phyloP scores from a whole-genome alignment of 2,797 vertebrate genomes.

The Sebastes oblongus region DNA sequence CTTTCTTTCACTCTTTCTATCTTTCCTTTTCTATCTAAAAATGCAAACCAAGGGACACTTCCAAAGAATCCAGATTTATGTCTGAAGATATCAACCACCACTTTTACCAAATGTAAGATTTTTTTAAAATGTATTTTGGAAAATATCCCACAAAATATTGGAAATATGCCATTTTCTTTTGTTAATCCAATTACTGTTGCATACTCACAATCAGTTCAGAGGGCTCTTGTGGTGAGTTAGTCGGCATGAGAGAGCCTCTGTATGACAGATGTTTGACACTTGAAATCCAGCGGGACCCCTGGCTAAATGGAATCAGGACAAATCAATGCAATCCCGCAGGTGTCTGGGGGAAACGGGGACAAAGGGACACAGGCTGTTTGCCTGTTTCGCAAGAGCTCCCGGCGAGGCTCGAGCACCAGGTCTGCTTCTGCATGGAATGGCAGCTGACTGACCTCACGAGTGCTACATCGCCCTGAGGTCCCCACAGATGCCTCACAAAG shows the following conservation, averaged over 20 bases:
- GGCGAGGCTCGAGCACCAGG: constrained; percentile 63
- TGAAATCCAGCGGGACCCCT: constrained; percentile 73
- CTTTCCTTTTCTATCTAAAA: constrained; percentile 31
- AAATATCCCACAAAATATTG: background rate
- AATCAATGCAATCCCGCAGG: constrained; percentile 83
- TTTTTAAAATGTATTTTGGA: background rate
- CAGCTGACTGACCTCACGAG: constrained; percentile 77
- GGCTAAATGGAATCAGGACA: constrained; percentile 77
- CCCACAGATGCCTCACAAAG: constrained; percentile 74
- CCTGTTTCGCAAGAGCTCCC: constrained; percentile 51
- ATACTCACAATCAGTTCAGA: constrained; percentile 27
- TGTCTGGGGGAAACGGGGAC: constrained; percentile 73
- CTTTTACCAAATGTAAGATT: background rate
- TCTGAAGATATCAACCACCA: constrained; percentile 4
- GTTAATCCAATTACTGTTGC: constrained; percentile 4
- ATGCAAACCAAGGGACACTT: constrained; percentile 38
- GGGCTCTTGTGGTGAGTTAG: constrained; percentile 36
- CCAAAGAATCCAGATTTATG: constrained; percentile 21
- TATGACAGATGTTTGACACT: constrained; percentile 82
- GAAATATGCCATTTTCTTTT: constrained; percentile 3
- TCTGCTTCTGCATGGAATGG: constrained; percentile 65
- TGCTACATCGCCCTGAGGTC: constrained; percentile 76
- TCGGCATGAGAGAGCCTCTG: constrained; percentile 27
- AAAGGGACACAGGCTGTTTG: constrained; percentile 69
- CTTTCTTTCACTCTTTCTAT: constrained; percentile 30